Percentiles rank a stretch among this genome's conserved stretches.
phyloP scores from a whole-genome alignment of 2,888 invertebrate species.

The Macroteleia sp. region DNA sequence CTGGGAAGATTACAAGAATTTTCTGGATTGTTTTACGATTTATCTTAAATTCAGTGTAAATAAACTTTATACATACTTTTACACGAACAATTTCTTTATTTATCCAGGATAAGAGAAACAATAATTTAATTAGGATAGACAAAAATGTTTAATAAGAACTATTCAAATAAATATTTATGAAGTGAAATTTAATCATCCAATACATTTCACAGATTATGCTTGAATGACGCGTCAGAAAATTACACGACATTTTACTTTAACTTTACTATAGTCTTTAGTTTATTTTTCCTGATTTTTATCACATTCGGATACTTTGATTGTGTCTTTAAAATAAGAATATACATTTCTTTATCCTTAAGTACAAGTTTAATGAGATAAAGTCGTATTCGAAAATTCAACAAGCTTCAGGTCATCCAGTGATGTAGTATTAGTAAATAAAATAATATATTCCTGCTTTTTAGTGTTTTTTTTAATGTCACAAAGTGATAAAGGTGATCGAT shows the following conservation, averaged over 20 bases:
- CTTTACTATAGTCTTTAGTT: constrained; percentile 21
- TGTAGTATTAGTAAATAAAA: constrained; percentile 23
- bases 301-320: constrained; percentile 23
- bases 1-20: constrained; percentile 31
- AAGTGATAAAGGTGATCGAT: constrained; percentile 45
- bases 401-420: constrained; percentile 7
- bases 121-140: constrained; percentile 30
- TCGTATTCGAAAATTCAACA: constrained; percentile 28
- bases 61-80: constrained; percentile 11
- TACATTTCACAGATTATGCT: constrained; percentile 41
- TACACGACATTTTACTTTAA: constrained; percentile 51
- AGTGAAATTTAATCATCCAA: constrained; percentile 43
- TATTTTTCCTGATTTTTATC: constrained; percentile 52
- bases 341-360: constrained; percentile 19
- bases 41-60: constrained; percentile 8
- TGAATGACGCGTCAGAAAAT: constrained; percentile 37
- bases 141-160: constrained; percentile 10
- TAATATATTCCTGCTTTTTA: constrained; percentile 18
- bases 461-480: constrained; percentile 29
- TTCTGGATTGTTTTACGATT: constrained; percentile 32
- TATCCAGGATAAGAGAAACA: constrained; percentile 4
- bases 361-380: constrained; percentile 26
- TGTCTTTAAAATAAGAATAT: constrained; percentile 11
- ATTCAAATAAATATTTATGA: constrained; percentile 37
- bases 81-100: constrained; percentile 31